phyloP scores from a whole-genome alignment of 2,797 vertebrate genomes.

The Octomys mimax region DNA sequence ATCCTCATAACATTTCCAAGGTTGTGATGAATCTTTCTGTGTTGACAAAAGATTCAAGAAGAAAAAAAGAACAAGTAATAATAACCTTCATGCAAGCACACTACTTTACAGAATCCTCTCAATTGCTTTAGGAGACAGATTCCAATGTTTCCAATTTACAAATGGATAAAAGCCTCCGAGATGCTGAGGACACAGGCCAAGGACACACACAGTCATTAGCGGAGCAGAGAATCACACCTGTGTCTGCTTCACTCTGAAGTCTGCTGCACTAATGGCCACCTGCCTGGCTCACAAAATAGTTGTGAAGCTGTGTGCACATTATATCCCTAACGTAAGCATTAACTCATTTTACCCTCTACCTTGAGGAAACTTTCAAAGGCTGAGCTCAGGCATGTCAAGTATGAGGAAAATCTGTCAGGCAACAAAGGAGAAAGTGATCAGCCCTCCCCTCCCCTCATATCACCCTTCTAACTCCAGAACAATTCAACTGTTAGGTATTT shows the following conservation, averaged over 20 bases:
- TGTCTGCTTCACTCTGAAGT: background rate
- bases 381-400: background rate
- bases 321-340: background rate
- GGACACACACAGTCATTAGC: background rate
- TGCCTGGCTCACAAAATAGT: background rate
- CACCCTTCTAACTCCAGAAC: background rate
- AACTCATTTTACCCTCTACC: background rate
- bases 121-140: background rate
- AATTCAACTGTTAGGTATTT: background rate
- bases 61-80: background rate
- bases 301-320: background rate
- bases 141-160: background rate
- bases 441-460: accelerated
- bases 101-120: background rate
- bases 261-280: background rate
- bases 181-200: background rate
- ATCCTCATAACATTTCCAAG: conserved; percentile 2
- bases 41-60: background rate
- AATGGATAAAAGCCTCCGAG: background rate
- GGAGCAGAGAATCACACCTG: background rate
- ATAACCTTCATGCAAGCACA: background rate
- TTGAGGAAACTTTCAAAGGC: background rate
- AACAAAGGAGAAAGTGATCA: background rate
- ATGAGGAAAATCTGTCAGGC: background rate
- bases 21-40: background rate